A percentile compares a stretch with the other conserved stretches of the same genome.
These are phyloP conservation scores for Cerceris ruficornis DNA, from an alignment of 2,888 invertebrate genomes.

Conservation along the genomic window DNA sequence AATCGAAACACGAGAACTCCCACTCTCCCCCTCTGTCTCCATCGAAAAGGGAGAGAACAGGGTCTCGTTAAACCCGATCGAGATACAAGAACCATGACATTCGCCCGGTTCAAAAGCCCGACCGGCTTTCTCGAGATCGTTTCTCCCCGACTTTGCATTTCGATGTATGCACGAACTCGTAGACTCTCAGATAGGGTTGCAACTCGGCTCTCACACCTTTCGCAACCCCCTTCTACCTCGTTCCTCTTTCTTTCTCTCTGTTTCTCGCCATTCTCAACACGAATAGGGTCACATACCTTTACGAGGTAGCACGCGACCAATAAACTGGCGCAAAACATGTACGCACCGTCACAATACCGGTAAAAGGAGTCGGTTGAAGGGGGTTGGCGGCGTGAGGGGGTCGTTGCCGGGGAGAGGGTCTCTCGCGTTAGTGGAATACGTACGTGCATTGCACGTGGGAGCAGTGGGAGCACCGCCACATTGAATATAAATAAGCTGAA, in stretches of 20 bases:
- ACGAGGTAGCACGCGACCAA: conserved; percentile 64
- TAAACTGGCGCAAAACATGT: conserved; percentile 66
- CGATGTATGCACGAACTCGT: conserved; percentile 25
- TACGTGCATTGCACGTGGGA: conserved; percentile 68
- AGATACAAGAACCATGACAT: background rate
- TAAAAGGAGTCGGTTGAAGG: conserved; percentile 41
- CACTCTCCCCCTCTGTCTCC: too few species aligned
- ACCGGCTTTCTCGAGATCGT: conserved; percentile 11
- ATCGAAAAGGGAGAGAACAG: too few species aligned
- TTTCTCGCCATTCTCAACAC: conserved; percentile 53
- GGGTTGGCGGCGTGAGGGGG: background rate
- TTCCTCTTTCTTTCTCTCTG: conserved; percentile 14
- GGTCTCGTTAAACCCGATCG: too few species aligned
- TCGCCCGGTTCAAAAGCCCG: background rate
- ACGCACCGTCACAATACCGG: conserved; percentile 52
- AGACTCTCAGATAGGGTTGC: background rate
- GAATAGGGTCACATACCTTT: conserved; percentile 56
- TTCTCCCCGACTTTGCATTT: conserved; percentile 23
- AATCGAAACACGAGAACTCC: too few species aligned
- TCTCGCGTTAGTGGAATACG: conserved; percentile 68
- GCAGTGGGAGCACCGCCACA: conserved; percentile 62
- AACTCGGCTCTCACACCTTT: conserved; percentile 13
- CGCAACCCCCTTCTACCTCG: background rate
- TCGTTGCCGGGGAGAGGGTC: conserved; percentile 28
- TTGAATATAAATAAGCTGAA: conserved; percentile 72